Evolutionary conservation across 1,140 invertebrate species (phyloP), one percentile per base, ranked within the genome.

Genomic region (Drosophila nigromelanica): DNA sequence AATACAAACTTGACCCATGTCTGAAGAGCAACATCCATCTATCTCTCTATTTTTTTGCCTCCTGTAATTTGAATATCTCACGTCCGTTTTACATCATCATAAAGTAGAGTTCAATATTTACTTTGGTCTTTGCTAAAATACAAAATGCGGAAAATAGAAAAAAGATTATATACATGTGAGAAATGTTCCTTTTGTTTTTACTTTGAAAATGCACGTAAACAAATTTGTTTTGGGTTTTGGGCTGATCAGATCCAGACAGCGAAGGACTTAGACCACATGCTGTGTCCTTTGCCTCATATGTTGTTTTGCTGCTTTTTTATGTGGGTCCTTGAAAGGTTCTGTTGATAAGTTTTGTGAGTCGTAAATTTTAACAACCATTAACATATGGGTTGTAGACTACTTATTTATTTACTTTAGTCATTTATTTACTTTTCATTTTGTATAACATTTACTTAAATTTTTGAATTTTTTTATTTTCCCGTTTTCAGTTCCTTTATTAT

Each of bases 181-280:
- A 35, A 66, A 30, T 54, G 48, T 42, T 62, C 15, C 37, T 47
- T 35, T 37, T 60, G 37, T 48, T 59, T 68, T 80, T 66, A 62
- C 51, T 27, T 40, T 52, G 42, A 58, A 68, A 81, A 69, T 75
- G 69, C 80, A 78, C 80, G 80, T 83, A 83, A 83, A 83, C 80
- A 83, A 79, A 83, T 83, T 83, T 83, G 80, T 80, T 85, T 79
- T 85, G 77, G 76, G 48, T 77, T 77, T 70, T 78, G 3, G 4
- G 18, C 64, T 33, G 47, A 43, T 40, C 27, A 51, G 63, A 40
- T 6, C 14, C 15, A 35, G 33, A 61, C 58, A 80, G 61, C 21
- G 3, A 24, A 24, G 66, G 42, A 58, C 55, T 47, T 45, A 48
- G 68, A 74, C 80, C 80, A 86, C 80, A 83, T 83, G 80, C 80